Evolutionary conservation across 2,888 invertebrate species (phyloP), one percentile per base, ranked within the genome.

Genomic region (Arrhopalites spinosus): DNA sequence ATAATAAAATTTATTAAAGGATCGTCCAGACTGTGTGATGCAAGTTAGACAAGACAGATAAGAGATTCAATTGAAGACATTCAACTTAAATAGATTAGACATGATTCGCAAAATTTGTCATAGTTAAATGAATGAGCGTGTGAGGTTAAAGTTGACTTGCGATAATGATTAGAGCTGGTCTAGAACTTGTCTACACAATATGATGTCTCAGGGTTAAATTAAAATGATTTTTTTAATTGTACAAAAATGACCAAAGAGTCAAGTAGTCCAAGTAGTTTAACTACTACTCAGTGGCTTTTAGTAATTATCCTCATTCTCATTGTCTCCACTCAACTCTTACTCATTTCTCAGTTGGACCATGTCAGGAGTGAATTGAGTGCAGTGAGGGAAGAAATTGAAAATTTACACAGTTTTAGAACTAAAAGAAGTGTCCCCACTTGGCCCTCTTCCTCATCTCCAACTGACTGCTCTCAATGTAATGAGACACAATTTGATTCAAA

Each of bases 391-490:
- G 5, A 69, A 15, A 30, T 69, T 1, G 30, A 68, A 27, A n/a
- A 2, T 23, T 68, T 56, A 29, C 25, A 36, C 23, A n/a, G n/a
- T n/a, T n/a, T n/a, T n/a, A 50, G 56, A n/a, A 20, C 23, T 69
- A 43, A 45, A 8, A 13, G 5, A 47, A 69, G 53, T 15, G 20
- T 50, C 50, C 47, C 30, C 50, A 50, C 15, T 66, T 20, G 27
- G 2, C 15, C 50, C 7, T 50, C 68, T n/a, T 25, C 47, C 1
- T 29, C 53, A 27, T 29, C 53, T 17, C 25, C 47, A 2, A 53
- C 53, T 53, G 69, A 69, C n/a, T 69, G 69, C n/a, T 69, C 69
- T 1, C 69, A 69, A 20, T 69, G 69, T 69, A 56, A 69, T 30
- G 1, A 64, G 1, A 1, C 29, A 30, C 27, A 15, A 27, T 15